These are phyloP conservation scores for Drosophila pseudotakahashii DNA, from an alignment of 2,888 invertebrate species.

Conservation along the genomic window DNA sequence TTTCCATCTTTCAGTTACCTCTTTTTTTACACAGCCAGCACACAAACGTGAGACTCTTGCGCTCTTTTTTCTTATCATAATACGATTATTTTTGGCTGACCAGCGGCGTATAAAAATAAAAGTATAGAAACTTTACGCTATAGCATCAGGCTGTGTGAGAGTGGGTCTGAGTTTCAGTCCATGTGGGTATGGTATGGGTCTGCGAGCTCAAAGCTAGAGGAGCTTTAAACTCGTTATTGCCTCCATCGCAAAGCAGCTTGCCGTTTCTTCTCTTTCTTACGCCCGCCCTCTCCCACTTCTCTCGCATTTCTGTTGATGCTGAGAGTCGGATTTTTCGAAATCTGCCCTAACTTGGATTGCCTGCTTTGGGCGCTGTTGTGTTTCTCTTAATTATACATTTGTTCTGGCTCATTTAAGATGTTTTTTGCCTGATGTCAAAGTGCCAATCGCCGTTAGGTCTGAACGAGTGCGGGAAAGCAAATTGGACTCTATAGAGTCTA, in stretches of 20 bases:
- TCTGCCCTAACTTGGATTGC: slow-evolving; percentile 33
- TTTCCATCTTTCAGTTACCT: slow-evolving; percentile 40
- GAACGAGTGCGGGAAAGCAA: not conserved
- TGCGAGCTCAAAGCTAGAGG: slow-evolving; percentile 56
- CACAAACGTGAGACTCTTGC: slow-evolving; percentile 1
- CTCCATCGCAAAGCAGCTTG: slow-evolving; percentile 55
- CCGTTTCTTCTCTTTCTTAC: slow-evolving; percentile 30
- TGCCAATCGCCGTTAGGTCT: slow-evolving; percentile 51
- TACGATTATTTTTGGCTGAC: slow-evolving; percentile 67
- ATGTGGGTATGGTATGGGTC: slow-evolving; percentile 35
- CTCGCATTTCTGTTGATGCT: slow-evolving; percentile 18
- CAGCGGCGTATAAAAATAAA: slow-evolving; percentile 51
- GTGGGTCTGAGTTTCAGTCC: slow-evolving; percentile 14
- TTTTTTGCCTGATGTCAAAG: slow-evolving; percentile 41
- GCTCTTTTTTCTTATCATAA: slow-evolving; percentile 65
- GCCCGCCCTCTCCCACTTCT: slow-evolving; percentile 21
- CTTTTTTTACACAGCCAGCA: slow-evolving; percentile 41
- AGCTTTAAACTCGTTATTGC: slow-evolving; percentile 76
- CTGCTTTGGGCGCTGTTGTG: slow-evolving; percentile 51
- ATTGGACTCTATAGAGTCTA: too few relatives aligned
- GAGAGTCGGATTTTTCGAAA: slow-evolving; percentile 13
- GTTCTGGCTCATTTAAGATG: slow-evolving; percentile 66
- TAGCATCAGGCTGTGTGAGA: slow-evolving; percentile 39
- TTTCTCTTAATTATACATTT: slow-evolving; percentile 68
- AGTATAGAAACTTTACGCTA: slow-evolving; percentile 64